Percentiles rank a stretch among this genome's conserved stretches.
Evolutionary conservation across 2,888 invertebrate genomes (phyloP).

Genomic region (Hyalella azteca): DNA sequence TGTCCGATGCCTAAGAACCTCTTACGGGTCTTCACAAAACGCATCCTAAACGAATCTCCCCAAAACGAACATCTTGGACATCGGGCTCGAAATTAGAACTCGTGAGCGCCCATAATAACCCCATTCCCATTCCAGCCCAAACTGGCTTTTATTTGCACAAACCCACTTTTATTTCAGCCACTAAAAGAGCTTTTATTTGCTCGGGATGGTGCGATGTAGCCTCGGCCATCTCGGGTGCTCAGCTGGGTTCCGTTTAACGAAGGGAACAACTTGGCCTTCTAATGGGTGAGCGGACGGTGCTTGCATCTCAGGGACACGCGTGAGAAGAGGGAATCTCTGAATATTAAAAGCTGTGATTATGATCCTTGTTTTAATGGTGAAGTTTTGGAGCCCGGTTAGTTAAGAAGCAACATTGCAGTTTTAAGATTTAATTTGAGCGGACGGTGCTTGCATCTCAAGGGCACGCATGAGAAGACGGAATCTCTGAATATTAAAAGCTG

Average conservation of each 20-base stretch:
- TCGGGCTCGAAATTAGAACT: conserved; percentile 17
- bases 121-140: conserved; percentile 26
- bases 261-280: background rate
- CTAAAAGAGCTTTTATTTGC: conserved; percentile 33
- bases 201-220: conserved; percentile 12
- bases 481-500: background rate
- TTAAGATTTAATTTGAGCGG: too few relatives aligned
- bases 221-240: background rate
- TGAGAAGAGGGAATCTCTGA: too few relatives aligned
- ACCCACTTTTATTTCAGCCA: conserved; percentile 26
- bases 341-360: conserved; percentile 8
- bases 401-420: too few relatives aligned
- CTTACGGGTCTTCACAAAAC: background rate
- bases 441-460: too few relatives aligned
- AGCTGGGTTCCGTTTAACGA: conserved; percentile 23
- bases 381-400: too few relatives aligned
- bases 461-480: too few relatives aligned
- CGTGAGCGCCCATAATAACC: conserved; percentile 35
- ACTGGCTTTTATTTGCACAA: conserved; percentile 36
- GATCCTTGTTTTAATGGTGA: too few relatives aligned
- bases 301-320: too few relatives aligned
- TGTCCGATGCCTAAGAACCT: background rate
- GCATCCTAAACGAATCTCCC: background rate
- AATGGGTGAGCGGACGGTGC: background rate
- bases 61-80: conserved; percentile 8